Evolutionary conservation across 2,888 invertebrate species (phyloP), one percentile per base, ranked within the genome.

Genomic region (Mythimna albipuncta): DNA sequence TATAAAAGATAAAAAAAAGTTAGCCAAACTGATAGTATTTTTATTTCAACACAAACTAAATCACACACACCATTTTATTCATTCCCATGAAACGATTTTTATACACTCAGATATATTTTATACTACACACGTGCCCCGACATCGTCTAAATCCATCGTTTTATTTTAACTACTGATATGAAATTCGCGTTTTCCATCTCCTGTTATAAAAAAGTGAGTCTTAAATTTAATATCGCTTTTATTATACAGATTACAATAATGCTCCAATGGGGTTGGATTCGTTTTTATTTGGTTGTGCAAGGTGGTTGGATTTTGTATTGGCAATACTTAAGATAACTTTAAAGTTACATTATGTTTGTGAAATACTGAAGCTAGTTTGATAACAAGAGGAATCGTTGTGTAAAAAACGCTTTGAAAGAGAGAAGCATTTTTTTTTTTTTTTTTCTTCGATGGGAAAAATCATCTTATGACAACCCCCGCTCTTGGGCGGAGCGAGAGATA

Each of bases 211-310:
- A 94, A 94, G 89, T 88, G 87, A 90, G 92, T 91, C 91, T 92
- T 94, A 93, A 94, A 93, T 93, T 95, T 96, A 92, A 95, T 94
- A 94, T 91, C 93, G 83, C 81, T 95, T 96, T 96, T 96, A 96
- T 94, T 94, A 90, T 90, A 66, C 77, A 94, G 95, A 96, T 96
- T 95, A 95, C 94, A 95, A 94, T 96, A 95, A 95, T 91, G 89
- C 88, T 85, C 82, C 77, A 72, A 79, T 84, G 89, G 91, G 89
- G 91, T 87, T 85, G 87, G 86, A 88, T 84, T 87, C 79, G 32
- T 76, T 61, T 79, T 79, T 85, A 83, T 85, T 70, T 74, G 73
- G 21, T 62, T 73, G 44, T 73, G 82, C 76, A 67, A 82, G 67
- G 67, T 72, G 68, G 76, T 79, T 66, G 58, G 54, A 58, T 76